phyloP scores from a whole-genome alignment of 2,113 vertebrate genomes.

The Alexandromys fortis region DNA sequence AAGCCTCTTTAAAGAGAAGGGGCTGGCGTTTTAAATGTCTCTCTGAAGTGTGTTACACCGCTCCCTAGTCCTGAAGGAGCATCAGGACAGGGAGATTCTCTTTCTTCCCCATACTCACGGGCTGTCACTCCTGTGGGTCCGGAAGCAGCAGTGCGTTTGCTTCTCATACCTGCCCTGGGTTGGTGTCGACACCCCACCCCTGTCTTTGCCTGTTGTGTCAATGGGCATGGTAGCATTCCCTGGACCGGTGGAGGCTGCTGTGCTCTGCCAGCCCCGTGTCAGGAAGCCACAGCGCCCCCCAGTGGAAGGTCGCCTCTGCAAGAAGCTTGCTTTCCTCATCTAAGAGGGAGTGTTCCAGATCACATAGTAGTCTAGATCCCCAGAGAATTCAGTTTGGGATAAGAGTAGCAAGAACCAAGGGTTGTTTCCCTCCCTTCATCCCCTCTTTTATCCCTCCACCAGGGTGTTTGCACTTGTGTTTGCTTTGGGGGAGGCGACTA shows the following conservation, averaged over 20 bases:
- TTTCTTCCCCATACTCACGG: not conserved
- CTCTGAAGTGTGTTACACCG: not conserved
- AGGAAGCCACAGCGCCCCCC: not conserved
- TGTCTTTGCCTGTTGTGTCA: not conserved
- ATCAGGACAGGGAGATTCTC: not conserved
- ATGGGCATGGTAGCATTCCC: not conserved
- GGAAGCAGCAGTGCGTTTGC: no score
- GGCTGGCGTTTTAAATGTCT: not conserved
- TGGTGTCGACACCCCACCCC: not conserved
- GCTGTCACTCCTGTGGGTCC: not conserved
- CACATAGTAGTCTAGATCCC: slow-evolving; percentile 31
- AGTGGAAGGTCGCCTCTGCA: not conserved
- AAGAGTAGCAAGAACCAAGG: not conserved
- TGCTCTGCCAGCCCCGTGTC: not conserved
- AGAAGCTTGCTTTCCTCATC: not conserved
- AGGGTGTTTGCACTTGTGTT: not conserved
- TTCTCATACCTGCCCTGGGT: not conserved
- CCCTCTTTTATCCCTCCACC: not conserved
- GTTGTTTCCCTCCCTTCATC: not conserved
- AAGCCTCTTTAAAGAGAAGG: not conserved
- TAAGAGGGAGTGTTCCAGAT: not conserved
- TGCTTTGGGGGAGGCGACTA: not conserved
- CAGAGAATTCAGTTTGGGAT: not conserved
- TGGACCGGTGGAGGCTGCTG: not conserved
- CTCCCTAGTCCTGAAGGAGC: not conserved